phyloP scores from a whole-genome alignment of 2,888 invertebrate species.

The Harpalus rubripes region DNA sequence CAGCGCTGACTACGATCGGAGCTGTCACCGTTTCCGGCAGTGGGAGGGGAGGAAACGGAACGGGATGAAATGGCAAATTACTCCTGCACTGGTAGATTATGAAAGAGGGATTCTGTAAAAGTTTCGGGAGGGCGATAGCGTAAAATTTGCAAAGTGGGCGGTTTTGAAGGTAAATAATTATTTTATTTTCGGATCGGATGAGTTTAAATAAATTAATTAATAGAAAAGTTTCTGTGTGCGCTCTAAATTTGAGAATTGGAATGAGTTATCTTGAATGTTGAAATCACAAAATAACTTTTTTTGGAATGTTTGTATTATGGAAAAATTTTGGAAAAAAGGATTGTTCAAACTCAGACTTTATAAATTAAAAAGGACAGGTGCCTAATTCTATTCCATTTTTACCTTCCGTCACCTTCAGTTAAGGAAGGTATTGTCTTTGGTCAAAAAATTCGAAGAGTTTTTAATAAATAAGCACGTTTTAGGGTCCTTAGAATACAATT shows the following conservation, averaged over 20 bases:
- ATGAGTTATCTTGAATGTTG: background rate
- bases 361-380: too few relatives aligned
- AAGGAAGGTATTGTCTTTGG: too few relatives aligned
- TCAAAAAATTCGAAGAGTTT: too few relatives aligned
- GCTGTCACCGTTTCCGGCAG: conserved; percentile 33
- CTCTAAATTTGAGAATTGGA: background rate
- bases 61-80: conserved; percentile 48
- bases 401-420: too few relatives aligned
- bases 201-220: background rate
- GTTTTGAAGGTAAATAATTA: background rate
- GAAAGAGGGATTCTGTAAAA: conserved; percentile 6
- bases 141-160: background rate
- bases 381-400: too few relatives aligned
- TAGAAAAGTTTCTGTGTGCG: background rate
- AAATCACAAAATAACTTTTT: too few relatives aligned
- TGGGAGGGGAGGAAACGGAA: background rate
- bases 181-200: background rate
- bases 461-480: too few relatives aligned
- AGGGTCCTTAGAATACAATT: too few relatives aligned
- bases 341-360: too few relatives aligned
- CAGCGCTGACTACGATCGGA: background rate
- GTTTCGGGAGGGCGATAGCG: conserved; percentile 7
- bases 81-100: conserved; percentile 29
- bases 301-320: too few relatives aligned
- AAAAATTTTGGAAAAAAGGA: too few relatives aligned